Conservation (phyloP, 1,140 invertebrate species). For the Coelopa frigida region DNA sequence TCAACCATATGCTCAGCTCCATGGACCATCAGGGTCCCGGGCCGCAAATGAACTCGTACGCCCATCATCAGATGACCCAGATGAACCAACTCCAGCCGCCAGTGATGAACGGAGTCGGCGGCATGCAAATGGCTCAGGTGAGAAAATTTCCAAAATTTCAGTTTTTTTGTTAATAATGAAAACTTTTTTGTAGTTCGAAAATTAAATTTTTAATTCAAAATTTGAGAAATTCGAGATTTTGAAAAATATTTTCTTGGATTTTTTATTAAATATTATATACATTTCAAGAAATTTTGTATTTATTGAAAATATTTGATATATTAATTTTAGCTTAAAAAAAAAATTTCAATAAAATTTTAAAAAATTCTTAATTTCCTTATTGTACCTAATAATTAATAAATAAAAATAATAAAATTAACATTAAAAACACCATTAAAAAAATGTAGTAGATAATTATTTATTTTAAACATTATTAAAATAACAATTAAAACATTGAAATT, state of each 20-base stretch:
- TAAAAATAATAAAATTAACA: background rate
- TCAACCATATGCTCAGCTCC: constrained; percentile 38
- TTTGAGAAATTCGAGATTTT: background rate
- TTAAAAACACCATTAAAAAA: background rate
- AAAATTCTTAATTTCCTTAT: background rate
- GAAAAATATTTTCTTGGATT: too few relatives aligned
- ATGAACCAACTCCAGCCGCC: constrained; percentile 43
- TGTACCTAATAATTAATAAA: background rate
- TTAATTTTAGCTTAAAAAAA: too few relatives aligned
- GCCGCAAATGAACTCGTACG: constrained; percentile 25
- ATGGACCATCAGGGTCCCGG: constrained; percentile 40
- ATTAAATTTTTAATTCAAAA: too few relatives aligned
- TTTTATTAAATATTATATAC: too few relatives aligned
- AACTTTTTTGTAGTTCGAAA: background rate
- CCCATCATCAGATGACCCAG: constrained; percentile 41
- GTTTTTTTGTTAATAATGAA: too few relatives aligned
- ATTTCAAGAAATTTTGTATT: too few relatives aligned
- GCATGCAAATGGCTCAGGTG: constrained; percentile 44
- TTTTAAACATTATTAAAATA: background rate
- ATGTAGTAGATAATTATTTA: background rate
- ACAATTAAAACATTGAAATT: background rate
- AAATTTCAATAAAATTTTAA: too few relatives aligned
- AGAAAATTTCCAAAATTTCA: constrained; percentile 1
- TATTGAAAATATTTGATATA: too few relatives aligned
- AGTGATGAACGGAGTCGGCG: constrained; percentile 43